These are phyloP conservation scores for Meganola albula DNA, from an alignment of 2,888 invertebrate species.

Conservation along the genomic window DNA sequence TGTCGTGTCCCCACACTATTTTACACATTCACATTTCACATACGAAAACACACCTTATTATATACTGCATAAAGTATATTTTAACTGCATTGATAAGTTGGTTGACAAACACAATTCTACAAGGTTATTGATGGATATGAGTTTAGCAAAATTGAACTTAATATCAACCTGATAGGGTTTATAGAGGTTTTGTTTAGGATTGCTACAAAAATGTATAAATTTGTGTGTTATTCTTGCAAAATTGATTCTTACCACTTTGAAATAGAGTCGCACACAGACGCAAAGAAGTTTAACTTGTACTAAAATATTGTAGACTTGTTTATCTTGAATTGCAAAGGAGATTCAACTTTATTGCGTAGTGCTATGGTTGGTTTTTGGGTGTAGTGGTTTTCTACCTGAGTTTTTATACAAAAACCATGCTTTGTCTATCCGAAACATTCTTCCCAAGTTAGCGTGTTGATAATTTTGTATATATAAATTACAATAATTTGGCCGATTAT, in stretches of 20 bases:
- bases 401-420: conserved; percentile 40
- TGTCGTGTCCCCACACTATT: conserved; percentile 51
- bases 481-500: conserved; percentile 26
- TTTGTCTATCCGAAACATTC: conserved; percentile 41
- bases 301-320: no score
- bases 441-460: conserved; percentile 23
- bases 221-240: conserved; percentile 21
- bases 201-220: conserved; percentile 6
- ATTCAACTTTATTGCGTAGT: conserved; percentile 9
- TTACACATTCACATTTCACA: conserved; percentile 5
- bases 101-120: no score
- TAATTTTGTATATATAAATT: conserved; percentile 28
- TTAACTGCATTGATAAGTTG: background rate
- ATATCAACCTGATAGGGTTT: no score
- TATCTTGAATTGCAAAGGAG: no score
- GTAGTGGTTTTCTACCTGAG: conserved; percentile 40
- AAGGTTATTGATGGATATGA: no score
- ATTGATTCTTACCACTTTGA: conserved; percentile 20
- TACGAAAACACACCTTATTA: conserved; percentile 16
- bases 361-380: no score
- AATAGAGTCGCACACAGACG: conserved; percentile 26
- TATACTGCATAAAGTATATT: conserved; percentile 1
- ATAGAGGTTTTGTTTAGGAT: no score
- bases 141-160: no score
- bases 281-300: conserved; percentile 16